phyloP scores from a whole-genome alignment of 2,797 vertebrate genomes.

The Anabacerthia variegaticeps region DNA sequence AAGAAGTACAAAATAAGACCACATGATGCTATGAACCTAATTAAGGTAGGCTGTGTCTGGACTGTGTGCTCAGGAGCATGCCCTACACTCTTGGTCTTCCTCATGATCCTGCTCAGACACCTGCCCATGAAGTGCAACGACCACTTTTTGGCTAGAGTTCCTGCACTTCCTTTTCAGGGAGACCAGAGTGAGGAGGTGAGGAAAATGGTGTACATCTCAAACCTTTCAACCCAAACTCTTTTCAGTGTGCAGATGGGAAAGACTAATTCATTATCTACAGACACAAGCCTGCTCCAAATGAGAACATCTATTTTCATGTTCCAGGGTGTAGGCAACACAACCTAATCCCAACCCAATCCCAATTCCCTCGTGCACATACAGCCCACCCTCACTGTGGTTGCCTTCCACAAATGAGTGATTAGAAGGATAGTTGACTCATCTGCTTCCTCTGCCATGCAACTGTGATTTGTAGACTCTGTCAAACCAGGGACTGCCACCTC shows the following conservation, averaged over 20 bases:
- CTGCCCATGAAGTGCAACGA: rapidly evolving
- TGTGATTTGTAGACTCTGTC: neutral
- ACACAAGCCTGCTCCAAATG: neutral
- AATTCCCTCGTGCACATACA: rapidly evolving
- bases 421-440: neutral
- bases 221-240: neutral
- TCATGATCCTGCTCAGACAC: neutral
- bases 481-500: neutral
- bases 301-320: neutral
- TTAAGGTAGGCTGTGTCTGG: neutral
- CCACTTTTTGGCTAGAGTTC: neutral
- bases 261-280: neutral
- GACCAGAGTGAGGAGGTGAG: neutral
- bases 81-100: neutral
- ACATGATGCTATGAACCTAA: neutral
- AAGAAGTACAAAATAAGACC: neutral
- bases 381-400: neutral
- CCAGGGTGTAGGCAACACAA: neutral
- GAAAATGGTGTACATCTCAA: neutral
- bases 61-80: neutral
- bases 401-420: neutral
- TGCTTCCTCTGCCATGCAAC: neutral
- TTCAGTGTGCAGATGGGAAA: neutral
- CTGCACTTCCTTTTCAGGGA: neutral
- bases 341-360: neutral